Conservation (phyloP, 2,797 vertebrate species). For the Chloroceryle amazona region DNA sequence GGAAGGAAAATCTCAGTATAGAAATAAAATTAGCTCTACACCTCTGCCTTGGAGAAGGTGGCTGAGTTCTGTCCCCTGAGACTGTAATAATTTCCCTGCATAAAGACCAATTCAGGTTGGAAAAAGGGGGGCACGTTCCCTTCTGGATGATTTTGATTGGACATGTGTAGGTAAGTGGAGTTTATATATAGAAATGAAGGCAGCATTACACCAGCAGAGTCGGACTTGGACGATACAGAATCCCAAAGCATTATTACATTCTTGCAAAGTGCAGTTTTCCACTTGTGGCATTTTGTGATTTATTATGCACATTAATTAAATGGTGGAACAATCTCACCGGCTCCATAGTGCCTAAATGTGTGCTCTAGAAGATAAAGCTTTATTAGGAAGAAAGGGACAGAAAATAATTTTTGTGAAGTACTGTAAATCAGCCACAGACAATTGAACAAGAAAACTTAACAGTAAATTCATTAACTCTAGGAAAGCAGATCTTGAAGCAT, state of each 20-base stretch:
- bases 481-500: neutral
- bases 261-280: neutral
- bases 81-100: neutral
- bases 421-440: neutral
- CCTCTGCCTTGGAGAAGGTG: neutral
- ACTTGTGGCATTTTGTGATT: neutral
- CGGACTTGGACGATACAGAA: too few species aligned
- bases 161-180: accelerated
- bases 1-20: neutral
- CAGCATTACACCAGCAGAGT: neutral
- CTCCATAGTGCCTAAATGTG: neutral
- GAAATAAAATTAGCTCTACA: neutral
- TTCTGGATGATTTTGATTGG: neutral
- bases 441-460: neutral
- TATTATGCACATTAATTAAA: constrained; percentile 7
- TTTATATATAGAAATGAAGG: neutral
- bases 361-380: constrained; percentile 2
- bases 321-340: neutral
- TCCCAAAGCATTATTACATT: neutral
- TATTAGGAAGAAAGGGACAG: neutral
- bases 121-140: neutral
- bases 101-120: neutral
- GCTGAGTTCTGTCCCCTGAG: neutral
- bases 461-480: neutral
- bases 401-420: constrained; percentile 1